phyloP scores from a whole-genome alignment of 2,113 vertebrate genomes.

The Sturnus vulgaris region DNA sequence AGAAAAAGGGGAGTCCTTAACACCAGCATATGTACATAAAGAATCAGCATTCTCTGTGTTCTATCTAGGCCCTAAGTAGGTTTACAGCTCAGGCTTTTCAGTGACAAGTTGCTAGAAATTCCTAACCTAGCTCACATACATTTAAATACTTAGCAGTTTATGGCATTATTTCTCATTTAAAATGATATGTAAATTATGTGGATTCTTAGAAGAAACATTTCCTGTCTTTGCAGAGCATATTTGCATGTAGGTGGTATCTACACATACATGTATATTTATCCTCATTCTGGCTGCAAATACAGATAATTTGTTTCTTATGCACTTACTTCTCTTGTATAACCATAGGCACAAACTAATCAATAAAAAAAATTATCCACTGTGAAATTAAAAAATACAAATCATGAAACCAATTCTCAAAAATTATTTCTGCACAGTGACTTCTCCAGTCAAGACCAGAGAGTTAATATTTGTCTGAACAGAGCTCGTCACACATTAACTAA shows the following conservation, averaged over 20 bases:
- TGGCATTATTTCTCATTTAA: background rate
- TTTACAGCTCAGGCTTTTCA: background rate
- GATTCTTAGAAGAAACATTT: background rate
- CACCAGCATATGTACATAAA: accelerated
- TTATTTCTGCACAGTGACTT: background rate
- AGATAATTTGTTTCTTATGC: background rate
- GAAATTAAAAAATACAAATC: background rate
- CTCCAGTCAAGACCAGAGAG: background rate
- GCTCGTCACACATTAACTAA: background rate
- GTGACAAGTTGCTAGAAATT: background rate
- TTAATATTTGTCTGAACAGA: background rate
- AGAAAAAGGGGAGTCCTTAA: background rate
- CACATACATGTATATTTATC: background rate
- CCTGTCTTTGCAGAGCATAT: background rate
- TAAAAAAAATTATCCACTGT: background rate
- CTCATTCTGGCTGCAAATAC: background rate
- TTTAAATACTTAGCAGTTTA: background rate
- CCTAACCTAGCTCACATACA: background rate
- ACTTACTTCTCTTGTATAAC: background rate
- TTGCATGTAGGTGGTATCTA: background rate
- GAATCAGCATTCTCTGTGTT: background rate
- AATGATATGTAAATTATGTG: background rate
- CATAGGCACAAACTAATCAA: background rate
- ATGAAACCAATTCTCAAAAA: background rate
- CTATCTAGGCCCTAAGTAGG: background rate